phyloP scores from a whole-genome alignment of 92 coral and sea anemone species.

The Palythoa grandis region DNA sequence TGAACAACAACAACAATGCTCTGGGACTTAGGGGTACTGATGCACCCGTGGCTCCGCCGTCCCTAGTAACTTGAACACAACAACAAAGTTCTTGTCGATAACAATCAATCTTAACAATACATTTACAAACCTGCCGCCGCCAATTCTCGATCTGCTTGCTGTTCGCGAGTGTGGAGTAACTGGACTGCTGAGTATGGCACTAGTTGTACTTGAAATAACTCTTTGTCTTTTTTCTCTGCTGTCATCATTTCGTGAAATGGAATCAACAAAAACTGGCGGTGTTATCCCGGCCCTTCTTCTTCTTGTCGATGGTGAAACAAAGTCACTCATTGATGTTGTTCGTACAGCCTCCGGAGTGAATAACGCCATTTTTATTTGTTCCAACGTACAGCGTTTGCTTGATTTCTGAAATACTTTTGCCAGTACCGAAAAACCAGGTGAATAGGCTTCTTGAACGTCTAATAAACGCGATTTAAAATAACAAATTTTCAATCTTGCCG shows the following conservation, averaged over 20 bases:
- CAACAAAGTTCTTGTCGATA: too few relatives aligned
- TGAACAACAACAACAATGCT: too few relatives aligned
- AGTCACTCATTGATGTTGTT: conserved; percentile 64
- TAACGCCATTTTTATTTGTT: conserved; percentile 59
- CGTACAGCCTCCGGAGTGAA: conserved; percentile 57
- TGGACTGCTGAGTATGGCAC: conserved; percentile 86
- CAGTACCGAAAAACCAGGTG: background rate
- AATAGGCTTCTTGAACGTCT: background rate
- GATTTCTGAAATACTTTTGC: background rate
- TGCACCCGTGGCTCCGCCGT: too few relatives aligned
- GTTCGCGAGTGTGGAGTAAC: conserved; percentile 80
- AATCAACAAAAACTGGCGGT: conserved; percentile 59
- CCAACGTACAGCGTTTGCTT: background rate
- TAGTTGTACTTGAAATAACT: conserved; percentile 75
- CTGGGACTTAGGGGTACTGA: too few relatives aligned
- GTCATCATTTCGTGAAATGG: conserved; percentile 87
- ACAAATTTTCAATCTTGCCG: conserved; percentile 30
- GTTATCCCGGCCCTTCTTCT: conserved; percentile 78
- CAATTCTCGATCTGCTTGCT: conserved; percentile 53
- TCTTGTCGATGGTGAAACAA: conserved; percentile 78
- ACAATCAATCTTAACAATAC: background rate
- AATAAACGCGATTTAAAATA: background rate
- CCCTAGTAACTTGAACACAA: too few relatives aligned
- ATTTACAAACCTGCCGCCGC: conserved; percentile 20
- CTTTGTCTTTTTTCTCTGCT: conserved; percentile 89